Evolutionary conservation across 2,113 vertebrate genomes (phyloP).

Genomic region (Percina caprodes): DNA sequence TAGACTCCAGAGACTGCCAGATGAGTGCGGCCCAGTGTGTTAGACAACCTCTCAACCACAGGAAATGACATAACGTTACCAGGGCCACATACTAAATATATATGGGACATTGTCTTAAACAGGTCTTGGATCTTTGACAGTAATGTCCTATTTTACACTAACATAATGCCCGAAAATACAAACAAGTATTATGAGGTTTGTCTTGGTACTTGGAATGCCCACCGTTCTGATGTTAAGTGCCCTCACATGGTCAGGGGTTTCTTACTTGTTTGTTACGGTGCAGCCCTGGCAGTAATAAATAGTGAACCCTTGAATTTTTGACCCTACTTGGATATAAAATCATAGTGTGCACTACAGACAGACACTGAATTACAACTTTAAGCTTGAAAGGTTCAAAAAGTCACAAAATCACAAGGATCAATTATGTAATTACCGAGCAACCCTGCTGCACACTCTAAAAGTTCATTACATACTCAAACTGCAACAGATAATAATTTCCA

Average conservation of each 20-base stretch:
- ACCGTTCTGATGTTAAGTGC: background rate
- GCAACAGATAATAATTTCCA: background rate
- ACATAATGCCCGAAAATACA: too few species aligned
- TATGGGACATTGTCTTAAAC: background rate
- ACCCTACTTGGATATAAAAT: background rate
- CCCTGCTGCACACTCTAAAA: background rate
- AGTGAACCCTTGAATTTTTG: background rate
- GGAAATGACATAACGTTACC: background rate
- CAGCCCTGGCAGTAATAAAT: background rate
- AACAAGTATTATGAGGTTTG: too few species aligned
- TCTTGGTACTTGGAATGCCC: slow-evolving; percentile 9
- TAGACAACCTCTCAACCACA: background rate
- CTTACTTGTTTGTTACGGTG: background rate
- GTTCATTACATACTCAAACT: background rate
- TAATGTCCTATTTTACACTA: too few species aligned
- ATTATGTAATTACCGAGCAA: background rate
- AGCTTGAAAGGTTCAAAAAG: background rate
- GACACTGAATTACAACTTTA: background rate
- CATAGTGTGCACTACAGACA: background rate
- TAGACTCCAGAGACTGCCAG: background rate
- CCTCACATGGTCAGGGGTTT: background rate
- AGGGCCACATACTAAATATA: background rate
- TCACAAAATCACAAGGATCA: background rate
- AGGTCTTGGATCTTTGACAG: too few species aligned
- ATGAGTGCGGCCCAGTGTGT: background rate